Evolutionary conservation across 2,888 invertebrate species (phyloP).

Genomic region (Torymus tubicola): DNA sequence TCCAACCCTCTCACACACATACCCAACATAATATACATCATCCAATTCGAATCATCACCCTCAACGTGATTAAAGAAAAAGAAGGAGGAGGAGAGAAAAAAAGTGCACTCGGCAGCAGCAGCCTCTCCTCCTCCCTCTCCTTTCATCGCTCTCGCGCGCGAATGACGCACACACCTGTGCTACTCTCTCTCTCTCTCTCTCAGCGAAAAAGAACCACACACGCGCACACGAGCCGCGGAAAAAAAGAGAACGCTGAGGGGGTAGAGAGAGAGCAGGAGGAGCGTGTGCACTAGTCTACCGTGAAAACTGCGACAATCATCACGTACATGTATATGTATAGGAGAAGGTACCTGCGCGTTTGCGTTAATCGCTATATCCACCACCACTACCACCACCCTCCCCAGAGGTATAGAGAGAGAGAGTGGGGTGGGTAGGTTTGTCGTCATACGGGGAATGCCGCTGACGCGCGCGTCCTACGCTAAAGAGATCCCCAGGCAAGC

Average conservation of each 20-base stretch:
- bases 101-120: constrained; percentile 14
- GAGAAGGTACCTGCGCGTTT: not conserved
- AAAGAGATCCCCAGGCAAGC: too few species aligned
- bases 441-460: constrained; percentile 35
- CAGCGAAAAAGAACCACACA: not conserved
- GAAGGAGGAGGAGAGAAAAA: not conserved
- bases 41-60: too few species aligned
- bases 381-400: too few species aligned
- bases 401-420: too few species aligned
- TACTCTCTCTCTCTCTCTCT: constrained; percentile 33
- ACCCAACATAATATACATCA: too few species aligned
- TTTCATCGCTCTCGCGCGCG: constrained; percentile 3
- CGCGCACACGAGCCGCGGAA: too few species aligned
- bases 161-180: not conserved
- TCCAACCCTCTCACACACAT: too few species aligned
- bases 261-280: too few species aligned
- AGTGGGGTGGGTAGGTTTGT: constrained; percentile 36
- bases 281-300: too few species aligned
- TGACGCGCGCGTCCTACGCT: constrained; percentile 31
- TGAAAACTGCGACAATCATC: too few species aligned
- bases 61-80: not conserved
- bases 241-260: too few species aligned
- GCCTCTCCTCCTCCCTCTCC: constrained; percentile 28
- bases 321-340: too few species aligned
- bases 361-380: constrained; percentile 34